phyloP scores from a whole-genome alignment of 2,888 invertebrate genomes.

The Eupithecia subfuscata region DNA sequence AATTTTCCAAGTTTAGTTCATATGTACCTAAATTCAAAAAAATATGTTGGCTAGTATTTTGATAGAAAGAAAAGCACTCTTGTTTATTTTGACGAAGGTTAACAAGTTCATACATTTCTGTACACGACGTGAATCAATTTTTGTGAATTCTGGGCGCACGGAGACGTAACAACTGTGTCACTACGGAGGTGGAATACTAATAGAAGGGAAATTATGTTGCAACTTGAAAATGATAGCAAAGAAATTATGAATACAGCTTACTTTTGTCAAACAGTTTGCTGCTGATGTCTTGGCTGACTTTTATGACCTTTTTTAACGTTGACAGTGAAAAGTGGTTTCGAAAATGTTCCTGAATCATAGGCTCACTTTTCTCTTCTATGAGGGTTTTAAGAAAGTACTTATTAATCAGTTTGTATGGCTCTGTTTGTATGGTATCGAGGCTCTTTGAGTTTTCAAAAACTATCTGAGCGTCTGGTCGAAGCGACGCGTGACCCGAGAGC shows the following conservation, averaged over 20 bases:
- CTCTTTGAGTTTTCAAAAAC: too few relatives aligned
- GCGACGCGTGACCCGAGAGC: too few relatives aligned
- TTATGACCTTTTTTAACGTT: conserved; percentile 45
- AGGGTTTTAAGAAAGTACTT: not conserved
- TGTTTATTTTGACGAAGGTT: conserved; percentile 47
- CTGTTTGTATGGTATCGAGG: too few relatives aligned
- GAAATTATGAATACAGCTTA: conserved; percentile 43
- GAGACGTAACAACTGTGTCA: conserved; percentile 42
- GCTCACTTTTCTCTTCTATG: not conserved
- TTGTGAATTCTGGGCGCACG: conserved; percentile 41
- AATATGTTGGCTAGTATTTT: not conserved
- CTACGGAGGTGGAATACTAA: conserved; percentile 45
- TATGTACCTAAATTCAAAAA: not conserved
- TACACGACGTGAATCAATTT: conserved; percentile 43
- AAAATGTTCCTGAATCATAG: not conserved
- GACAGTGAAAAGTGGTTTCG: not conserved
- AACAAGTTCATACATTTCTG: conserved; percentile 45
- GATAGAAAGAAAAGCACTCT: conserved; percentile 36
- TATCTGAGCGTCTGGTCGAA: too few relatives aligned
- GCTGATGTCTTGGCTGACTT: conserved; percentile 45
- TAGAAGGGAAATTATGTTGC: conserved; percentile 43
- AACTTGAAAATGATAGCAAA: conserved; percentile 47
- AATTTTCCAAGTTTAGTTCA: not conserved
- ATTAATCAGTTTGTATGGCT: not conserved
- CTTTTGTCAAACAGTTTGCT: conserved; percentile 45